Conservation (phyloP, 2,797 vertebrate species). For the Cuniculus paca region DNA sequence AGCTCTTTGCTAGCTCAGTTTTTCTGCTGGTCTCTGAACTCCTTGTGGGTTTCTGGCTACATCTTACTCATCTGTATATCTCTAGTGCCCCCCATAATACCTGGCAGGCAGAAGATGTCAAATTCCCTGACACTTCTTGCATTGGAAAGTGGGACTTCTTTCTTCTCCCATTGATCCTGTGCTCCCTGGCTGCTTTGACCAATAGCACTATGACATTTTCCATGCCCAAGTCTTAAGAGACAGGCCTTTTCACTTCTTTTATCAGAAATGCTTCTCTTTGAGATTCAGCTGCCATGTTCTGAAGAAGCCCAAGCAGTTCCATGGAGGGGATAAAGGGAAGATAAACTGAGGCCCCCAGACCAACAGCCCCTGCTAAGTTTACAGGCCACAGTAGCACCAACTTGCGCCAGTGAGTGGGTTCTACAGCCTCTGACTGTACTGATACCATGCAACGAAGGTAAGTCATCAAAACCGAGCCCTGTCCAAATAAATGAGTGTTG, state of each 20-base stretch:
- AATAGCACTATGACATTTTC: not conserved
- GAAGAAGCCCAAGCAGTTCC: not conserved
- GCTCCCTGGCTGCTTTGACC: not conserved
- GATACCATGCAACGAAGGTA: not conserved
- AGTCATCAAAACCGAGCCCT: not conserved
- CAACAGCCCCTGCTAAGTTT: not conserved
- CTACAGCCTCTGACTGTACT: fast-evolving
- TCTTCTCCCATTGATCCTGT: not conserved
- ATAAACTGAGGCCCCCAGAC: not conserved
- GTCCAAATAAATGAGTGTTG: not conserved
- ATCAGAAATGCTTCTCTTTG: not conserved
- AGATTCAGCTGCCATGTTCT: not conserved
- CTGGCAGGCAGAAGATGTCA: not conserved
- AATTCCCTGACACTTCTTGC: not conserved
- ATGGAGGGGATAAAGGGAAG: not conserved
- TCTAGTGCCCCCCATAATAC: not conserved
- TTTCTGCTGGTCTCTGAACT: not conserved
- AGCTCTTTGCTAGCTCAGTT: not conserved
- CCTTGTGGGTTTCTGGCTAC: not conserved
- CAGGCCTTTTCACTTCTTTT: not conserved
- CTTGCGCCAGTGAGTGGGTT: too few relatives aligned
- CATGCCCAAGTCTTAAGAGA: not conserved
- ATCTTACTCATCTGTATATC: not conserved
- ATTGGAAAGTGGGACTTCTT: not conserved
- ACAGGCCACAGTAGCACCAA: not conserved